Base-by-base conservation (phyloP, 2,113 vertebrate genomes). In the Choloepus hoffmanni region DNA sequence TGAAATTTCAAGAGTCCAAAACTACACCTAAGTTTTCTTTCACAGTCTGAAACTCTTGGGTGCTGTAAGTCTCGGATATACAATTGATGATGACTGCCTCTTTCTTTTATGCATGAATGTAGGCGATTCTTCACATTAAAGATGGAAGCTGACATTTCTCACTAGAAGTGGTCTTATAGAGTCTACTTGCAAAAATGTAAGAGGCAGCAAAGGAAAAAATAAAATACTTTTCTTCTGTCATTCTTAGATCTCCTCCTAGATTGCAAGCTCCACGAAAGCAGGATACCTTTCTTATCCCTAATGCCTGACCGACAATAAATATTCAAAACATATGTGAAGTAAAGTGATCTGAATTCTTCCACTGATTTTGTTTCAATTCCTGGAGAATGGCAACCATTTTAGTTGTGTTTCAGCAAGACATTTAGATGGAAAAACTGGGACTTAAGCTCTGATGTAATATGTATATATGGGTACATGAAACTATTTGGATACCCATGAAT, bases 21-120 rank as follows among this genome's bases (percentile, higher is more conserved):
- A 84, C 23, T 85, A 74, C 21, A 90, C 60, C 23, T 74, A 73
- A 82, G 33, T 85, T 21, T 76, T 88, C 77, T 85, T 70, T 90
- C 65, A 76, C 36, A 36, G n/a, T 4, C 60, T 73, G 62, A 85
- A 92, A 43, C 84, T 79, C 53, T 90, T 73, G 24, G 36, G 40
- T 79, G 72, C 77, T 92, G 0, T 60, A 50, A 88, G 21, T 91
- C 53, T 36, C 79, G 28, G 60, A 72, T 93, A 13, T 79, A 76
- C 10, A 65, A 10, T 16, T 55, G 68, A 86, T 53, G 78, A 45
- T 24, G 28, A 68, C 21, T 85, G 13, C 23, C 43, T 74, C 87
- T 55, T 97, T 50, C 43, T 96, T 96, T 93, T 21, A 84, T 95
- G 84, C 33, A 86, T 86, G 70, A 95, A 90, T 50, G 23, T 77